These are phyloP conservation scores for Anthonomus grandis DNA, from an alignment of 1,140 invertebrate genomes.

Conservation along the genomic window DNA sequence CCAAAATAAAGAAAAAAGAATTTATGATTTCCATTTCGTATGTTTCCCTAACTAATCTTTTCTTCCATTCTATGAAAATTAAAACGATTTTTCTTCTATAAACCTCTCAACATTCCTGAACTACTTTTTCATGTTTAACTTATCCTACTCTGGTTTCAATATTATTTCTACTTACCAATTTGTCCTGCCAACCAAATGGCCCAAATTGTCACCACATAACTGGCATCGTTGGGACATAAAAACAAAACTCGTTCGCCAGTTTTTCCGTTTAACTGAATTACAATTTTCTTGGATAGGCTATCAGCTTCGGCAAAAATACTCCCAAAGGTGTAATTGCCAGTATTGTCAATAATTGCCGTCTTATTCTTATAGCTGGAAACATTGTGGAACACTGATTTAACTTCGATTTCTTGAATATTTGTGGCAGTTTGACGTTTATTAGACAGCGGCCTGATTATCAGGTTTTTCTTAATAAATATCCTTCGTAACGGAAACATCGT, in stretches of 20 bases:
- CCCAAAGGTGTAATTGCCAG: constrained; percentile 63
- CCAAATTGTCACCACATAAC: constrained; percentile 77
- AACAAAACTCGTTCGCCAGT: constrained; percentile 68
- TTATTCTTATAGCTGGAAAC: constrained; percentile 60
- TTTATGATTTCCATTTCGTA: no score
- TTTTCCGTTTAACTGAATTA: constrained; percentile 54
- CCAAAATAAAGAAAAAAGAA: no score
- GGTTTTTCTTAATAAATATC: no score
- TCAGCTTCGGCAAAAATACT: constrained; percentile 58
- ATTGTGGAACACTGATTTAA: constrained; percentile 53
- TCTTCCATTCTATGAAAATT: no score
- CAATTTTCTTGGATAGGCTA: constrained; percentile 55
- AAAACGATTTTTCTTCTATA: no score
- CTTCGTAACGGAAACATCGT: no score
- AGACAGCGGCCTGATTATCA: no score
- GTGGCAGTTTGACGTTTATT: no score
- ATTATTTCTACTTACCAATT: constrained; percentile 57
- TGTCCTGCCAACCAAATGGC: constrained; percentile 85
- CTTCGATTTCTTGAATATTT: background rate
- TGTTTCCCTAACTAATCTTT: no score
- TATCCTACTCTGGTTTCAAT: no score
- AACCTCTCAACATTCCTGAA: no score
- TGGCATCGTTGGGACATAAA: constrained; percentile 74
- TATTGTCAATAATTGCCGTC: constrained; percentile 61
- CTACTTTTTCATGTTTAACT: no score